Base-by-base conservation (phyloP, 2,888 invertebrate species). In the Drosophila mimica region DNA sequence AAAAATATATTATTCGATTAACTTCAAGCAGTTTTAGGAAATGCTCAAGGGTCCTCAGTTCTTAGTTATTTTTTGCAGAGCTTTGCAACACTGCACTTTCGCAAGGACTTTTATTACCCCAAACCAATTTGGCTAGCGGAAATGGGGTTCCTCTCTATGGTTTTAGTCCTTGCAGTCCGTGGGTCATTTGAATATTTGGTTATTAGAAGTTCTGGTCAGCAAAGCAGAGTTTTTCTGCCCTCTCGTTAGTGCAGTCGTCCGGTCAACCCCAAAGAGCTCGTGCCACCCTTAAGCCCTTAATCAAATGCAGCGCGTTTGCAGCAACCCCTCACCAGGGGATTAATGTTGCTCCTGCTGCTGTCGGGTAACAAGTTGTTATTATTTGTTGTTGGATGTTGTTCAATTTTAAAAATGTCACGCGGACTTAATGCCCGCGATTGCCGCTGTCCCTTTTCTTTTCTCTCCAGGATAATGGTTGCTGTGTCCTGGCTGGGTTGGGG, bases 401-500 rank as follows among this genome's bases (percentile, higher is more conserved):
- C 72, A 78, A 79, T 79, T 82, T 80, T 54, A 73, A 79, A 89
- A 87, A 76, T 90, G 88, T 88, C 88, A 80, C 87, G 87, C 87
- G 74, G 83, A 66, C 74, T 59, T 80, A 82, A 79, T 77, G 61
- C 70, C 57, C 67, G 20, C 71, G 25, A 57, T 49, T 36, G 36
- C 36, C 56, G 52, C 17, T 38, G 48, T 30, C 17, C 52, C 33
- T 31, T 36, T 36, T 25, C 52, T 48, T 52, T 15, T 20, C 20
- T 9, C 1, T 15, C 20, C 20, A 25, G 46, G 4, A 46, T 25
- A 46, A 46, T 46, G 46, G 15, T 46, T 20, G 43, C 13, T 13
- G 43, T 38, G 34, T 25, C 25, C 25, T 25, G 40, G 40, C 11
- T 43, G 43, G 33, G 51, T 28, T 73, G 48, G 58, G 48, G 59